Percentiles rank a stretch among this genome's conserved stretches.
Conservation (phyloP, 2,888 invertebrate species). For the Andrena dorsata region DNA sequence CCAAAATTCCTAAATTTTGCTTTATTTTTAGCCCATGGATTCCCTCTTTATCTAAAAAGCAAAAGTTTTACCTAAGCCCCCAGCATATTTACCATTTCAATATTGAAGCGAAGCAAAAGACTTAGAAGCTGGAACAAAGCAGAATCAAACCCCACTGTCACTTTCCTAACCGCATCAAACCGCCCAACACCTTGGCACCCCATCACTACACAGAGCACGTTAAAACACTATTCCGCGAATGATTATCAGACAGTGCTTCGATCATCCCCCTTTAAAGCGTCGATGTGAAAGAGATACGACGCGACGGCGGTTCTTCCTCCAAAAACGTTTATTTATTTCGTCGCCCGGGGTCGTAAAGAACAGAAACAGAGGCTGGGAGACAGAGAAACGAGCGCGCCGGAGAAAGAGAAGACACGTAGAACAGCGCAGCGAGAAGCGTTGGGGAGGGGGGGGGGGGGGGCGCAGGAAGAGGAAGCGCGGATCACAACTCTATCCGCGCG, state of each 20-base stretch:
- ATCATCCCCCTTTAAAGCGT: not conserved
- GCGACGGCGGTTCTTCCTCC: not conserved
- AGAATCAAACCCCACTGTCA: not conserved
- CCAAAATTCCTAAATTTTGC: too few relatives aligned
- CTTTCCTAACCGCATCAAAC: too few relatives aligned
- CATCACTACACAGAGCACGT: not conserved
- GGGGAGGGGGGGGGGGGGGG: not conserved
- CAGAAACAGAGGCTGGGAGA: not conserved
- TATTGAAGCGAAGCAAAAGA: too few relatives aligned
- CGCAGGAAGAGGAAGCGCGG: not conserved
- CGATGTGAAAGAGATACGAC: not conserved
- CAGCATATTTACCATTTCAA: too few relatives aligned
- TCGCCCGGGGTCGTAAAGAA: not conserved
- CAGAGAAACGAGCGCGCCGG: not conserved
- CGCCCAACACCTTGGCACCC: not conserved
- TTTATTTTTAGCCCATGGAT: too few relatives aligned
- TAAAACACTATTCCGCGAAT: not conserved
- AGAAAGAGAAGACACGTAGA: not conserved
- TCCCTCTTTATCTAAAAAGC: too few relatives aligned
- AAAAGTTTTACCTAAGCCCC: too few relatives aligned
- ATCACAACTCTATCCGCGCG: slow-evolving; percentile 37
- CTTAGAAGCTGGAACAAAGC: not conserved
- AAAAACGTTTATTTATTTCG: slow-evolving; percentile 10
- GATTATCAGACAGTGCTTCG: not conserved
- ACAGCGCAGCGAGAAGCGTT: too few relatives aligned